phyloP scores from a whole-genome alignment of 1,140 invertebrate genomes.

The Pygmarrhopalites habei region DNA sequence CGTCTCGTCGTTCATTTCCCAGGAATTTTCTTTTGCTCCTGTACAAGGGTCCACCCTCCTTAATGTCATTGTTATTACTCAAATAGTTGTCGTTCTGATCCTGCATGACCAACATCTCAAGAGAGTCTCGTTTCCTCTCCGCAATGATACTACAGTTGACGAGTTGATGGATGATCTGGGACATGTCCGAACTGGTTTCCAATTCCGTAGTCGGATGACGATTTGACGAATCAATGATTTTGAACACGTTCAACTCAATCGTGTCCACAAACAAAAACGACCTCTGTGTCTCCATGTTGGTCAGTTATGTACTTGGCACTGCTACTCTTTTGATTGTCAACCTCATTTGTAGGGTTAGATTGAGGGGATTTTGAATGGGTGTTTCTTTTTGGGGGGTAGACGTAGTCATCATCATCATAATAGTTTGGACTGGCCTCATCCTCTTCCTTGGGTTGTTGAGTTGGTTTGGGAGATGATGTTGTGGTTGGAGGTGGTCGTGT shows the following conservation, averaged over 20 bases:
- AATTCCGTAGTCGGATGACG: not conserved
- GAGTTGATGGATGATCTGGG: not conserved
- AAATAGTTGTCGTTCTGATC: not conserved
- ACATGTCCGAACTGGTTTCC: not conserved
- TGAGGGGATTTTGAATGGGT: not conserved
- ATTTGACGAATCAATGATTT: not conserved
- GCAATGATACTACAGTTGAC: not conserved
- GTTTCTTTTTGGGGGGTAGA: not conserved
- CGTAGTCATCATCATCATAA: not conserved
- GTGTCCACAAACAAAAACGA: not conserved
- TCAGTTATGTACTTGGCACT: not conserved
- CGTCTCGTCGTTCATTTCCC: too few species aligned
- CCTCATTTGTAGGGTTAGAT: not conserved
- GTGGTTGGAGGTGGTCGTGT: too few species aligned
- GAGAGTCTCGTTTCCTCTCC: not conserved
- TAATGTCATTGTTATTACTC: not conserved
- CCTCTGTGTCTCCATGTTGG: not conserved
- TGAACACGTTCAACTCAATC: not conserved
- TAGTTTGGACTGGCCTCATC: too few species aligned
- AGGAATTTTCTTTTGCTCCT: constrained; percentile 1
- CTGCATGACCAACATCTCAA: not conserved
- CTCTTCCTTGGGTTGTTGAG: too few species aligned
- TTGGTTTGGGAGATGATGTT: too few species aligned
- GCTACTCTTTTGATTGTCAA: not conserved
- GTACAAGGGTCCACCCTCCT: not conserved